Conservation (phyloP, 2,113 vertebrate genomes). For the Oryzias javanicus region DNA sequence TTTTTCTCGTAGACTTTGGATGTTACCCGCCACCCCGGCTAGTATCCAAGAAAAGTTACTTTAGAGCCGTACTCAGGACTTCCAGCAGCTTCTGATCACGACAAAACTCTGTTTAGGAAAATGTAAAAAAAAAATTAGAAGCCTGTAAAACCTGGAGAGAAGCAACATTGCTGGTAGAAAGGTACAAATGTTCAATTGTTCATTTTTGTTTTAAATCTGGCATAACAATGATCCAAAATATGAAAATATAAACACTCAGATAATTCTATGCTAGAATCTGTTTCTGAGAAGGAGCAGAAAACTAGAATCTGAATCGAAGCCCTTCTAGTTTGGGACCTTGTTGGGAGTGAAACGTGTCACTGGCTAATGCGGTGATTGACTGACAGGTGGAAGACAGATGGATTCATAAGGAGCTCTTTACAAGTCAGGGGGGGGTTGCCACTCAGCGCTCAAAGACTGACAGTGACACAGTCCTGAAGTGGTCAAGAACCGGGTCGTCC, state of each 20-base stretch:
- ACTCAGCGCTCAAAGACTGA: constrained; percentile 58
- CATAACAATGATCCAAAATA: constrained; percentile 25
- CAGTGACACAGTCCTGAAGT: constrained; percentile 51
- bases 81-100: too few species aligned
- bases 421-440: constrained; percentile 44
- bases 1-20: too few species aligned
- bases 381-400: constrained; percentile 46
- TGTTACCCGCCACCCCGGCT: too few species aligned
- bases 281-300: constrained; percentile 17
- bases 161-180: background rate
- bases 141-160: too few species aligned
- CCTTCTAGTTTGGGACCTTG: constrained; percentile 48
- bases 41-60: too few species aligned
- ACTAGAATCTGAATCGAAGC: constrained; percentile 20
- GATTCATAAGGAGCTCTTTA: constrained; percentile 54
- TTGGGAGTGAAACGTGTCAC: constrained; percentile 57
- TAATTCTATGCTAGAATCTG: constrained; percentile 15
- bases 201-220: constrained; percentile 54
- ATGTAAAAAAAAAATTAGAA: too few species aligned
- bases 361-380: constrained; percentile 62
- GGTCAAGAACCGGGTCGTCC: constrained; percentile 37
- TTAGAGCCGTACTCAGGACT: too few species aligned
- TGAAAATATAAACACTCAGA: constrained; percentile 38
- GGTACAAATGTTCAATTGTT: constrained; percentile 46
- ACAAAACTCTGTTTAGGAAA: too few species aligned